Base-by-base conservation (phyloP, 2,113 vertebrate species). In the Platanista minor region DNA sequence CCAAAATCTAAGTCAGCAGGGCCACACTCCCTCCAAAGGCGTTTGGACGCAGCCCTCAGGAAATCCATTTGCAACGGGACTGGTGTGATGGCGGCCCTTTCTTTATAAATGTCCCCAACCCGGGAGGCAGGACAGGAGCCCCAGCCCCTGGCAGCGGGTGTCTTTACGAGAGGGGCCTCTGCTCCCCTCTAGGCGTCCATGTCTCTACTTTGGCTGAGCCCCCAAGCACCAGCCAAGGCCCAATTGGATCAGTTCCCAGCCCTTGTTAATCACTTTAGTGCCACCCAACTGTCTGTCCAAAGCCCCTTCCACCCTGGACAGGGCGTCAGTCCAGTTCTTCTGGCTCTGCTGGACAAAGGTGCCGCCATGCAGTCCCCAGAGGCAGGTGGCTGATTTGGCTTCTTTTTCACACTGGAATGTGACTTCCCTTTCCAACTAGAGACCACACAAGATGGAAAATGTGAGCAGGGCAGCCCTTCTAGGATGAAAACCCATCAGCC, bases 401-500 rank as follows among this genome's bases (percentile, higher is more conserved):
- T 78, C 86, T 67, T 49, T 93, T 95, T 97, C 71, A 83, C 52
- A 39, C 39, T 69, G 49, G 82, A 94, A 89, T 86, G 72, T 2
- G 31, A 88, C 23, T 59, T 94, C 75, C 66, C 75, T 85, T 91
- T 91, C 43, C 33, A 66, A 67, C 87, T 57, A 81, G 85, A 92
- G 91, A 87, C 83, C 94, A 95, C 93, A 75, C 64, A 94, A 75
- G 75, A 94, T 3, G 84, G 29, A 54, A 90, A 85, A 21, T 29
- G 13, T 5, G 23, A 84, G 17, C 52, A 66, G 41, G 20, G 13
- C 3, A 20, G 80, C 84, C 62, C 31, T 39, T 72, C 33, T n/a
- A 27, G 57, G 1, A 0, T 23, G 81, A 61, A 91, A 85, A 33
- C 15, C 13, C 57, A 36, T 29, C 12, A 21, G 36, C 57, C 13